Conservation (phyloP, 2,113 vertebrate genomes). For the Spermophilus dauricus region DNA sequence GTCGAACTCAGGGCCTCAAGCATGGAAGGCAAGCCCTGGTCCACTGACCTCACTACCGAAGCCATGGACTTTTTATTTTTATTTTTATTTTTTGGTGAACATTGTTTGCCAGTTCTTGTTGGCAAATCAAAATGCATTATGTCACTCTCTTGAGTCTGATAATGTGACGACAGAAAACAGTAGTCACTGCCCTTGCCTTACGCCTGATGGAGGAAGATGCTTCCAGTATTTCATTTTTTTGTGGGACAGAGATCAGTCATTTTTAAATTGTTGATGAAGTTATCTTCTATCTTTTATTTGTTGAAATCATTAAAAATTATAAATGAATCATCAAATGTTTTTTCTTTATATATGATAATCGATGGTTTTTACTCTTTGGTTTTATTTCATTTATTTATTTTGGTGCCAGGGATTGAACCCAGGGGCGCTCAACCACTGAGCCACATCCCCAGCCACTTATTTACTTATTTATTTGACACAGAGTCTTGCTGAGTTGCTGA, state of each 20-base stretch:
- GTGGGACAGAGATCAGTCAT: not conserved
- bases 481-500: too few relatives aligned
- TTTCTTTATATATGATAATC: too few relatives aligned
- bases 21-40: too few relatives aligned
- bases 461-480: too few relatives aligned
- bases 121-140: not conserved
- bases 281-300: not conserved
- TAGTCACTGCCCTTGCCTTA: not conserved
- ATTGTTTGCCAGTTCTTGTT: not conserved
- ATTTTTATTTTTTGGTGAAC: not conserved
- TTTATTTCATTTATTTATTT: too few relatives aligned
- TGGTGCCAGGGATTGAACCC: too few relatives aligned
- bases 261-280: not conserved
- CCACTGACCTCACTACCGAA: not conserved
- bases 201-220: slow-evolving; percentile 3
- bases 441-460: too few relatives aligned
- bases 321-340: not conserved
- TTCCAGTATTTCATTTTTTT: not conserved
- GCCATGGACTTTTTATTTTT: not conserved
- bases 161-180: not conserved
- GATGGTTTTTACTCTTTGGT: too few relatives aligned
- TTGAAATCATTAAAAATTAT: not conserved
- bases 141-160: not conserved
- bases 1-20: too few relatives aligned
- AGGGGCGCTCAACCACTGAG: too few relatives aligned